phyloP scores from a whole-genome alignment of 1,140 invertebrate species.

The Amyelois transitella region DNA sequence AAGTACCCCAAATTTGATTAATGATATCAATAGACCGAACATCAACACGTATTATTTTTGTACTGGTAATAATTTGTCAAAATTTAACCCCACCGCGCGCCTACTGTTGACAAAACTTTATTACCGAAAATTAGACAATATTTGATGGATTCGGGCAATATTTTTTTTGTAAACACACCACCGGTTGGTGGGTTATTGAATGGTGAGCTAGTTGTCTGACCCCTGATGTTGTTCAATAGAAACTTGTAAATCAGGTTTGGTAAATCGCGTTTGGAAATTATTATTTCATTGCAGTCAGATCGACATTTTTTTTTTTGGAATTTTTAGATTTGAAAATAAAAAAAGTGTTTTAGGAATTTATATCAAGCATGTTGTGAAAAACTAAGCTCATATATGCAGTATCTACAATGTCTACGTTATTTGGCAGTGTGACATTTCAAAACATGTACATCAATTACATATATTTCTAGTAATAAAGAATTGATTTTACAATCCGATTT shows the following conservation, averaged over 20 bases:
- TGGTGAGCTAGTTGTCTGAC: conserved; percentile 62
- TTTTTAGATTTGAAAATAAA: too few species aligned
- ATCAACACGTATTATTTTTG: conserved; percentile 56
- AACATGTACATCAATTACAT: too few species aligned
- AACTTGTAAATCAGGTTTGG: conserved; percentile 57
- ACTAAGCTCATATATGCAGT: too few species aligned
- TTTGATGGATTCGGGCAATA: conserved; percentile 54
- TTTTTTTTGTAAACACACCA: conserved; percentile 48
- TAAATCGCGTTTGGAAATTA: neutral
- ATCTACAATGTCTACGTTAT: too few species aligned
- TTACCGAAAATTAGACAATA: conserved; percentile 72
- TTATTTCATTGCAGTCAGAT: neutral
- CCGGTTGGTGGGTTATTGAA: conserved; percentile 31
- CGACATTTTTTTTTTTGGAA: neutral
- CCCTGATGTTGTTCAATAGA: conserved; percentile 46
- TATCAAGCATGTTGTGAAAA: too few species aligned
- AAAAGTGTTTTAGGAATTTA: too few species aligned
- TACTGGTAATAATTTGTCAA: conserved; percentile 60
- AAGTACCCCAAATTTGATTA: conserved; percentile 29
- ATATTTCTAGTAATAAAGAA: too few species aligned
- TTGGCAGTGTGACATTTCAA: too few species aligned
- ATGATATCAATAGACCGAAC: conserved; percentile 37
- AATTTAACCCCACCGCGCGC: conserved; percentile 51
- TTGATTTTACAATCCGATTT: too few species aligned
- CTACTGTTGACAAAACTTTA: conserved; percentile 70